Percentiles rank a stretch among this genome's conserved stretches.
Evolutionary conservation across 2,888 invertebrate species (phyloP).

Genomic region (Rhogogaster chlorosoma): DNA sequence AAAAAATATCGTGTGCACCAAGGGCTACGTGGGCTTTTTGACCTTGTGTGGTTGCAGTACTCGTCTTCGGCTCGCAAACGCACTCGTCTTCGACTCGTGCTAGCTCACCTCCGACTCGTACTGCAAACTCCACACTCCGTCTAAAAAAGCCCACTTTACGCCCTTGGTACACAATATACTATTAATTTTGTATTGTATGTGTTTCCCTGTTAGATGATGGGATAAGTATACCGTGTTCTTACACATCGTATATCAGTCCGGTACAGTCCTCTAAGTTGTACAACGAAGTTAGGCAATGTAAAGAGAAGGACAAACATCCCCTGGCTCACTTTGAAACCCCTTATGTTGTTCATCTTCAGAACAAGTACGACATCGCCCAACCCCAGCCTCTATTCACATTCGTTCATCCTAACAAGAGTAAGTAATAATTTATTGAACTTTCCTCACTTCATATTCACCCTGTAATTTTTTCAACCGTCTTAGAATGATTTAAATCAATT

Average conservation of each 20-base stretch:
- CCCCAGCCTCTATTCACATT: slow-evolving; percentile 92
- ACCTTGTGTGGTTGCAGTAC: no score
- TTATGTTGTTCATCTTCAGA: slow-evolving; percentile 96
- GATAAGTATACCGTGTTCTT: slow-evolving; percentile 93
- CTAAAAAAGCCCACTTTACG: no score
- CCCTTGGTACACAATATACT: no score
- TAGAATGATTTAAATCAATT: not conserved
- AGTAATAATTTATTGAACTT: slow-evolving; percentile 57
- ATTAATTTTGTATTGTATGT: not conserved
- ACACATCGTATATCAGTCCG: slow-evolving; percentile 95
- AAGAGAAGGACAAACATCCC: slow-evolving; percentile 79
- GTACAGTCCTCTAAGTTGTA: slow-evolving; percentile 94
- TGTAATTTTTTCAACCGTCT: not conserved
- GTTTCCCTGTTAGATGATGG: slow-evolving; percentile 83
- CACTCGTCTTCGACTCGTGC: no score
- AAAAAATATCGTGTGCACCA: no score
- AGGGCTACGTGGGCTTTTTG: no score
- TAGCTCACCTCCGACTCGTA: no score
- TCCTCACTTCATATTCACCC: not conserved
- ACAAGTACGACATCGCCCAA: slow-evolving; percentile 88
- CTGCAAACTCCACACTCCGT: no score
- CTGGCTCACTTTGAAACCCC: slow-evolving; percentile 87
- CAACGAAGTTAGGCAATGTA: slow-evolving; percentile 84
- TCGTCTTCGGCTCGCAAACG: no score
- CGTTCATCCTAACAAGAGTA: slow-evolving; percentile 91